phyloP scores from a whole-genome alignment of 2,888 invertebrate species.

The Leptogaster cylindrica region DNA sequence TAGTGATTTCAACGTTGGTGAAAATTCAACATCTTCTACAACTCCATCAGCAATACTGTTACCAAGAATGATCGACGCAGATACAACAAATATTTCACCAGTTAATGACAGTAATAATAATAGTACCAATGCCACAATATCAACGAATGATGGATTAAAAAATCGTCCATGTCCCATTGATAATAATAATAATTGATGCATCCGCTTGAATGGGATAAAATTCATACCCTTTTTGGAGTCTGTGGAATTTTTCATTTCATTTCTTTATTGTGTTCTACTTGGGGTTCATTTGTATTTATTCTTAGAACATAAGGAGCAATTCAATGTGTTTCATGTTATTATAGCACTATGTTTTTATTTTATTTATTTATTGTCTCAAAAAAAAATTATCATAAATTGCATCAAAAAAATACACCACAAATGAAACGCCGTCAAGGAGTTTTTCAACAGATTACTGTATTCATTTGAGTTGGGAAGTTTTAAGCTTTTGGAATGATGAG shows the following conservation, averaged over 20 bases:
- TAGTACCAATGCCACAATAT: neutral
- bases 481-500: too few relatives aligned
- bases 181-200: too few relatives aligned
- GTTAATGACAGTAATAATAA: too few relatives aligned
- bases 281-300: slow-evolving; percentile 31
- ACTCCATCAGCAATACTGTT: neutral
- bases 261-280: slow-evolving; percentile 8
- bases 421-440: too few relatives aligned
- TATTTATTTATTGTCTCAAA: neutral
- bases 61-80: too few relatives aligned
- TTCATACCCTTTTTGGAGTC: slow-evolving; percentile 4
- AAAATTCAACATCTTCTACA: slow-evolving; percentile 10
- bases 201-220: neutral
- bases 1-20: slow-evolving; percentile 19
- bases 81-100: too few relatives aligned
- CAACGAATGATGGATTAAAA: neutral
- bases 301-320: slow-evolving; percentile 6
- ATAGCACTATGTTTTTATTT: neutral
- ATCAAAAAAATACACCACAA: neutral
- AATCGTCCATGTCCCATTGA: neutral
- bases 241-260: slow-evolving; percentile 19
- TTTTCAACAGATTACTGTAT: too few relatives aligned
- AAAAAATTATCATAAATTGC: neutral
- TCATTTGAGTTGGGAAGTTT: too few relatives aligned
- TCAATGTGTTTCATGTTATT: too few relatives aligned